These are phyloP conservation scores for Takifugu rubripes DNA, from an alignment of 2,797 vertebrate genomes.

Conservation along the genomic window DNA sequence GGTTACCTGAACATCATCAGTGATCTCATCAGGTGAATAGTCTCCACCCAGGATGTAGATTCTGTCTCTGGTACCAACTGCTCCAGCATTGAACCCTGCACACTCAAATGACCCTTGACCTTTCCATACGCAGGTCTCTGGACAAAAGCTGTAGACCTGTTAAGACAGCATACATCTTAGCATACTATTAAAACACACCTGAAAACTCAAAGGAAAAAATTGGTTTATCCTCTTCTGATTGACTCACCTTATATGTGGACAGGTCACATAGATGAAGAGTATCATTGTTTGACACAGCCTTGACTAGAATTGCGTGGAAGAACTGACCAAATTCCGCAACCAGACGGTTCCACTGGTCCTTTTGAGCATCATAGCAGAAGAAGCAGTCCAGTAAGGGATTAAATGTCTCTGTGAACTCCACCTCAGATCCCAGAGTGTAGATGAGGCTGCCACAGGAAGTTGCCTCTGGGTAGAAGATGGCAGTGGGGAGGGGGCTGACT, in stretches of 20 bases:
- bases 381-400: slow-evolving; percentile 96
- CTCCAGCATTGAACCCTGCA: slow-evolving; percentile 95
- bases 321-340: slow-evolving; percentile 94
- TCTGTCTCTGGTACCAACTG: slow-evolving; percentile 87
- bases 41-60: slow-evolving; percentile 97
- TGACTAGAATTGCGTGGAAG: slow-evolving; percentile 94
- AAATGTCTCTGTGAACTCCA: slow-evolving; percentile 91
- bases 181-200: neutral
- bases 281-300: slow-evolving; percentile 87
- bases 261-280: slow-evolving; percentile 94
- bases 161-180: neutral
- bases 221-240: too few species aligned
- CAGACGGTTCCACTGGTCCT: slow-evolving; percentile 93
- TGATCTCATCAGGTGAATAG: slow-evolving; percentile 95
- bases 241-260: slow-evolving; percentile 87
- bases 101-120: slow-evolving; percentile 95
- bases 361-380: slow-evolving; percentile 84
- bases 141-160: slow-evolving; percentile 91
- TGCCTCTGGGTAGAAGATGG: slow-evolving; percentile 92
- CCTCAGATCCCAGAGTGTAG: slow-evolving; percentile 90
- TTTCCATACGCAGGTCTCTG: slow-evolving; percentile 92
- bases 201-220: neutral
- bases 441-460: slow-evolving; percentile 87
- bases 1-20: slow-evolving; percentile 91
- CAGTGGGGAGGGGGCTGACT: slow-evolving; percentile 85